phyloP scores from a whole-genome alignment of 2,113 vertebrate species.

The Natator depressus region DNA sequence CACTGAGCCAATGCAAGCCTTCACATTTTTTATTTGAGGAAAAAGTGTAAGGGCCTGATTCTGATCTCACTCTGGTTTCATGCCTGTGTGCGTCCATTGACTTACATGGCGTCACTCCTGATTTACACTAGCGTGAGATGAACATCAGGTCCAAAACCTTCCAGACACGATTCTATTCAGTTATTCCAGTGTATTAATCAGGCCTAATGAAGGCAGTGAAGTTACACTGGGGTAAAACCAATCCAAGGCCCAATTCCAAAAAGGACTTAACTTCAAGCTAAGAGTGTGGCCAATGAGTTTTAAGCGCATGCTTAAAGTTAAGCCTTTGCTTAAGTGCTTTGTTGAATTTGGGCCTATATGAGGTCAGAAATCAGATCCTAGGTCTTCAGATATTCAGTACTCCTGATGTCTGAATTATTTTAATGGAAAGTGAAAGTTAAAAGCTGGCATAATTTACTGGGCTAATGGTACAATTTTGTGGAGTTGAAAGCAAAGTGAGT shows the following conservation, averaged over 20 bases:
- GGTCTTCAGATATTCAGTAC: neutral
- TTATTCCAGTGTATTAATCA: neutral
- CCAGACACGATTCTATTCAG: neutral
- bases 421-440: neutral
- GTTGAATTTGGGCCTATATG: neutral
- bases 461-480: accelerated
- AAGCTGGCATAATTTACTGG: neutral
- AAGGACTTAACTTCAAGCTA: neutral
- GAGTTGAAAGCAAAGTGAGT: neutral
- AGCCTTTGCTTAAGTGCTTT: neutral
- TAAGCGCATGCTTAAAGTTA: neutral
- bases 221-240: neutral
- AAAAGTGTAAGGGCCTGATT: neutral
- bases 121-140: neutral
- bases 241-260: neutral
- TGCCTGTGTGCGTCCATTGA: neutral
- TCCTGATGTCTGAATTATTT: neutral
- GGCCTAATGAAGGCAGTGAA: neutral
- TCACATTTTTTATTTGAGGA: neutral
- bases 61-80: constrained; percentile 2
- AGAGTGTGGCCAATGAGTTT: neutral
- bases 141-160: neutral
- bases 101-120: neutral
- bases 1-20: neutral
- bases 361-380: neutral